These are phyloP conservation scores for Callipepla californica DNA, from an alignment of 2,113 vertebrate genomes.

Conservation along the genomic window DNA sequence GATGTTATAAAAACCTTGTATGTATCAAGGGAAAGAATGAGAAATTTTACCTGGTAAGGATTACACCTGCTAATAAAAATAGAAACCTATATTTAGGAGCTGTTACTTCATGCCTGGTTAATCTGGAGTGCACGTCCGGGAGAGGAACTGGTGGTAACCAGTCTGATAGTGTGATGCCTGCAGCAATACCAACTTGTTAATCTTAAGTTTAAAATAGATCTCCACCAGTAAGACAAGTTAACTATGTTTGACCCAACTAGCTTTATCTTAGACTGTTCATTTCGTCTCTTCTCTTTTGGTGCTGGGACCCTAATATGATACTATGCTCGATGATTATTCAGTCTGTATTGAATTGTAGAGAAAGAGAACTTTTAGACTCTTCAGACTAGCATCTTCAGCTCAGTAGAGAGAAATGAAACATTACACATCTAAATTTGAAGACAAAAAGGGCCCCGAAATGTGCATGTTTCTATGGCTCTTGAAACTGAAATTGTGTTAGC, in stretches of 20 bases:
- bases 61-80: slow-evolving; percentile 57
- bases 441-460: background rate
- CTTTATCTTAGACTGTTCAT: slow-evolving; percentile 1
- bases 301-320: background rate
- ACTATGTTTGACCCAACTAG: slow-evolving; percentile 29
- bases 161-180: slow-evolving; percentile 48
- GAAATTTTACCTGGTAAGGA: slow-evolving; percentile 55
- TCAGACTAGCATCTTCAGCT: background rate
- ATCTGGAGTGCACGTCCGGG: slow-evolving; percentile 59
- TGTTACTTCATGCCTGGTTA: slow-evolving; percentile 63
- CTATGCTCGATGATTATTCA: background rate
- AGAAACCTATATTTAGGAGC: slow-evolving; percentile 66
- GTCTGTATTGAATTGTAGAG: background rate
- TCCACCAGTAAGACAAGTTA: slow-evolving; percentile 51
- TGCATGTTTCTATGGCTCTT: background rate
- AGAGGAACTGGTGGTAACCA: slow-evolving; percentile 73
- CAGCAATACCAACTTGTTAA: slow-evolving; percentile 64
- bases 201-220: slow-evolving; percentile 73
- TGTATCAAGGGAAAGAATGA: background rate
- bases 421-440: background rate
- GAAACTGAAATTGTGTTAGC: background rate
- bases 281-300: background rate
- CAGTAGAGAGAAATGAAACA: background rate
- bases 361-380: background rate
- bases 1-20: background rate